phyloP scores from a whole-genome alignment of 2,797 vertebrate genomes.

The Sebastes hopkinsi region DNA sequence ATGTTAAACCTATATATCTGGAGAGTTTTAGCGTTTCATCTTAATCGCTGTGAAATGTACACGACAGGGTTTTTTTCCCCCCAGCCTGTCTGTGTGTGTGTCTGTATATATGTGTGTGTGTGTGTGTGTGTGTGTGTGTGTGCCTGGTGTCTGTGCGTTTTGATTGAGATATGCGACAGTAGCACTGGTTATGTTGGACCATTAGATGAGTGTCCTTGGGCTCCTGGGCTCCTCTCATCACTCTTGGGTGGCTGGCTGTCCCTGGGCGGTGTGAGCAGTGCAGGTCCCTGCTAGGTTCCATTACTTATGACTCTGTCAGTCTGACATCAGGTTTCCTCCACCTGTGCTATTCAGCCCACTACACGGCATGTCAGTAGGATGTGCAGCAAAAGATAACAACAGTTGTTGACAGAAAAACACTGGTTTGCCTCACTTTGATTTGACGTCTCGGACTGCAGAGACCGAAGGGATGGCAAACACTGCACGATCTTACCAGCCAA shows the following conservation, averaged over 20 bases:
- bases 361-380: constrained; percentile 46
- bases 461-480: background rate
- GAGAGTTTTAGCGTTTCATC: constrained; percentile 50
- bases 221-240: constrained; percentile 64
- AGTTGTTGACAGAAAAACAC: constrained; percentile 47
- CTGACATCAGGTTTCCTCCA: constrained; percentile 62
- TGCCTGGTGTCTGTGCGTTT: constrained; percentile 22
- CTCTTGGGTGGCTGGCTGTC: constrained; percentile 62
- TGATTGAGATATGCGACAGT: constrained; percentile 77
- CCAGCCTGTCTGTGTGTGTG: background rate
- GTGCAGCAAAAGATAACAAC: constrained; percentile 52
- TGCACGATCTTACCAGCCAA: background rate
- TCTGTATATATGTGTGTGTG: too few relatives aligned
- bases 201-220: constrained; percentile 79
- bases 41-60: constrained; percentile 56
- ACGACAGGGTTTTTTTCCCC: constrained; percentile 14
- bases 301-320: constrained; percentile 76
- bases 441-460: background rate
- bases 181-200: constrained; percentile 60
- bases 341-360: constrained; percentile 58
- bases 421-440: constrained; percentile 18
- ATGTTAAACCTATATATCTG: constrained; percentile 40
- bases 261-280: constrained; percentile 56
- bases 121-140: constrained; percentile 11
- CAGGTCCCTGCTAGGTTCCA: constrained; percentile 50